Evolutionary conservation across 2,888 invertebrate species (phyloP).

Genomic region (Plusia festucae): DNA sequence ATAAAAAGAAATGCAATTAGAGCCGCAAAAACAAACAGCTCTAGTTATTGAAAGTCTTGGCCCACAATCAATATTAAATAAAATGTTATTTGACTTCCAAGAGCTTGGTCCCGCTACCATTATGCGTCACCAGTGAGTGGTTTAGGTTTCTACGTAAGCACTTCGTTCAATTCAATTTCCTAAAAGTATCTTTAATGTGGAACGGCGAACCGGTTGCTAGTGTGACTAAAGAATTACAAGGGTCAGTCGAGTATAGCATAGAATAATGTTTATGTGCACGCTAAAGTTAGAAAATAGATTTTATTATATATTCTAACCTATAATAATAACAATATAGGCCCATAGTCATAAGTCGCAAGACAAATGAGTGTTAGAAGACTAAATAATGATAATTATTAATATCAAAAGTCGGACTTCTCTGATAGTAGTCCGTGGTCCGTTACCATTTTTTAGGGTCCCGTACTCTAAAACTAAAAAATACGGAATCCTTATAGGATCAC

Average conservation of each 20-base stretch:
- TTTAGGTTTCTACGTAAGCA: conserved; percentile 6
- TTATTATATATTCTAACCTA: too few relatives aligned
- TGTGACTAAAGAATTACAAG: conserved; percentile 1
- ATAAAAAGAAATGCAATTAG: too few relatives aligned
- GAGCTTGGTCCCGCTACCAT: neutral
- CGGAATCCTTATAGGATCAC: too few relatives aligned
- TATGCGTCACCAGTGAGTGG: neutral
- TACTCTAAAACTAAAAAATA: too few relatives aligned
- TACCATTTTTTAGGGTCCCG: too few relatives aligned
- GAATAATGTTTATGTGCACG: neutral
- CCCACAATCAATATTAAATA: neutral
- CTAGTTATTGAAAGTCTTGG: neutral
- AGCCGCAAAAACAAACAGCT: neutral
- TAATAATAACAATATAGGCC: too few relatives aligned
- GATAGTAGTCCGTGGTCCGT: too few relatives aligned
- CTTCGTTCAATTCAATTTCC: conserved; percentile 6
- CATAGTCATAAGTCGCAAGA: too few relatives aligned
- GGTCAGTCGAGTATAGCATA: neutral
- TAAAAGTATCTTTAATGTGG: conserved; percentile 3
- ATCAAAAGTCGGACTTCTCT: too few relatives aligned
- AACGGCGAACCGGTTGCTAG: neutral
- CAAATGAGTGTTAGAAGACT: too few relatives aligned
- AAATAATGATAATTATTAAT: too few relatives aligned
- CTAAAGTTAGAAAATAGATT: too few relatives aligned
- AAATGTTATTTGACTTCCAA: conserved; percentile 5